Evolutionary conservation across 2,888 invertebrate genomes (phyloP), one percentile per base, ranked within the genome.

Genomic region (Agrochola circellaris): DNA sequence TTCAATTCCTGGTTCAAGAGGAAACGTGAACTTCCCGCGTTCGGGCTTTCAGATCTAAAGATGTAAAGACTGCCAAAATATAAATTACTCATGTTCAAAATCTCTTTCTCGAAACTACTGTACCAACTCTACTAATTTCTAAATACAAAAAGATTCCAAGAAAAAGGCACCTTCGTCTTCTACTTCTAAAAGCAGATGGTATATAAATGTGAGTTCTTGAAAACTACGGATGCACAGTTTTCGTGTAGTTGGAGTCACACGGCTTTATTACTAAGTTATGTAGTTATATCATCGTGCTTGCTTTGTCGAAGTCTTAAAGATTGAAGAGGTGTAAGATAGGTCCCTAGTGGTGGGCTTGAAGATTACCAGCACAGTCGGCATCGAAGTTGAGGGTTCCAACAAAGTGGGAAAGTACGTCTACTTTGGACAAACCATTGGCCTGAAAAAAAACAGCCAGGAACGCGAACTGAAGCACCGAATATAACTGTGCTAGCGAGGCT

Each of bases 1-100:
- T 68, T 77, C 81, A 81, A 64, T 88, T 87, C 87, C 88, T 71
- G 84, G 81, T 88, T 79, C 66, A 79, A 82, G 48, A 77, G 87
- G 84, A 87, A 77, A 81, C 62, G 56, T 76, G 72, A 77, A 79
- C 77, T 74, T 76, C 68, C 69, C 61, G 66, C 20, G 45, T 68
- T 54, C 70, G 62, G 61, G 20, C 48, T 66, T 79, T 74, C 71
- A 74, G 61, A 85, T 85, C 62, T 84, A 42, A 30, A 74, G 34
- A 84, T 77, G 42, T 78, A 26, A 38, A 62, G 34, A 42, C 69
- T 61, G 76, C 45, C 81, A 62, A 62, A 67, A 67, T 67, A 42
- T 51, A 70, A 61, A 81, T 56, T 62, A 34, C 15, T n/a, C 15
- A 17, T 48, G 13, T 23, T 51, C 4, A 17, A 64, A 30, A 20